Conservation (phyloP, 2,888 invertebrate genomes). For the Lepidocyrtoides sp. region DNA sequence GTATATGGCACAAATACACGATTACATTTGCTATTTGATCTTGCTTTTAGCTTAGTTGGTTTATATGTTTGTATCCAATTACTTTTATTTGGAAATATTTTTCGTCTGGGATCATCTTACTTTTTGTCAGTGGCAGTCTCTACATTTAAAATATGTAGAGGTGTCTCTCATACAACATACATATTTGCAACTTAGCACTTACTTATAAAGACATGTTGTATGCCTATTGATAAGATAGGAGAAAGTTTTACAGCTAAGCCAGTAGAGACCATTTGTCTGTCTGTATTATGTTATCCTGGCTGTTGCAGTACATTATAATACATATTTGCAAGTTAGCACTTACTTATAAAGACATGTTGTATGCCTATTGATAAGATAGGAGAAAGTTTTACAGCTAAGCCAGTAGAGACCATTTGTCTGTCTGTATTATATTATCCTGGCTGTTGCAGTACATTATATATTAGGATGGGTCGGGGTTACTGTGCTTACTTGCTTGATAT, state of each 20-base stretch:
- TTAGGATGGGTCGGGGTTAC: constrained; percentile 5
- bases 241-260: too few species aligned
- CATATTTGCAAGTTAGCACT: too few species aligned
- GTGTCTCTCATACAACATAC: too few species aligned
- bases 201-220: background rate
- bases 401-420: background rate
- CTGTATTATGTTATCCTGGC: background rate
- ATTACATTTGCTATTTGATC: background rate
- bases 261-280: background rate
- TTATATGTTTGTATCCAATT: background rate
- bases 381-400: too few species aligned
- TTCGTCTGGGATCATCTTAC: background rate
- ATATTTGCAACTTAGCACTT: too few species aligned
- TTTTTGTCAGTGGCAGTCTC: background rate
- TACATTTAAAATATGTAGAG: background rate
- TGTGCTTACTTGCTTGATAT: background rate
- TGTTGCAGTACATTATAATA: background rate
- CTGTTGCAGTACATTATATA: background rate
- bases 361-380: too few species aligned
- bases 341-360: background rate
- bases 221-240: too few species aligned
- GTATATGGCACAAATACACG: constrained; percentile 4
- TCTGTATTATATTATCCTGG: background rate
- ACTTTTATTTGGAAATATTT: background rate
- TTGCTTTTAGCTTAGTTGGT: background rate